Conservation (phyloP, 1,140 invertebrate species). For the Latrodectus geometricus region DNA sequence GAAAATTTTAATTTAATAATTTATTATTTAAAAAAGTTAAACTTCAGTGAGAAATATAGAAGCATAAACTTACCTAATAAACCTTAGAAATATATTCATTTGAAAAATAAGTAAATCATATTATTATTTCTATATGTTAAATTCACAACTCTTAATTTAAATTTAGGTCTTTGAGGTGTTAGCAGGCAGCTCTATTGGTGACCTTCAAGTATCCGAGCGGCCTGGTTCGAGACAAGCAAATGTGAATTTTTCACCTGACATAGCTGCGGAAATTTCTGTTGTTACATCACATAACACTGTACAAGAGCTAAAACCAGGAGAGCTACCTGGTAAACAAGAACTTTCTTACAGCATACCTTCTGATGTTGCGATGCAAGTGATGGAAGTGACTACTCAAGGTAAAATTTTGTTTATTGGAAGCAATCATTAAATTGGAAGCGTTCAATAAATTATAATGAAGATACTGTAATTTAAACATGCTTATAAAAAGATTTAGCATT, state of each 20-base stretch:
- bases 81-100: too few species aligned
- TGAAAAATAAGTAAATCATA: too few species aligned
- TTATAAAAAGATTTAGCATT: too few species aligned
- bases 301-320: constrained; percentile 45
- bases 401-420: background rate
- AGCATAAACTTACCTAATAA: too few species aligned
- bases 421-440: background rate
- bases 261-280: constrained; percentile 36
- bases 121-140: background rate
- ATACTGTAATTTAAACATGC: background rate
- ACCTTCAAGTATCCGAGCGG: constrained; percentile 38
- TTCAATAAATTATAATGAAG: background rate
- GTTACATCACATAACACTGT: constrained; percentile 33
- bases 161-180: constrained; percentile 50
- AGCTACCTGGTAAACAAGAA: constrained; percentile 44
- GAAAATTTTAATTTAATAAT: too few species aligned
- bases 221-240: constrained; percentile 44
- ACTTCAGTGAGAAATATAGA: too few species aligned
- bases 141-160: background rate
- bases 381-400: constrained; percentile 59
- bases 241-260: constrained; percentile 24
- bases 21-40: too few species aligned
- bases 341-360: constrained; percentile 37
- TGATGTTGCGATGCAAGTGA: constrained; percentile 56
- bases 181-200: constrained; percentile 43